These are phyloP conservation scores for Calcarius ornatus DNA, from an alignment of 2,113 vertebrate species.

Conservation along the genomic window DNA sequence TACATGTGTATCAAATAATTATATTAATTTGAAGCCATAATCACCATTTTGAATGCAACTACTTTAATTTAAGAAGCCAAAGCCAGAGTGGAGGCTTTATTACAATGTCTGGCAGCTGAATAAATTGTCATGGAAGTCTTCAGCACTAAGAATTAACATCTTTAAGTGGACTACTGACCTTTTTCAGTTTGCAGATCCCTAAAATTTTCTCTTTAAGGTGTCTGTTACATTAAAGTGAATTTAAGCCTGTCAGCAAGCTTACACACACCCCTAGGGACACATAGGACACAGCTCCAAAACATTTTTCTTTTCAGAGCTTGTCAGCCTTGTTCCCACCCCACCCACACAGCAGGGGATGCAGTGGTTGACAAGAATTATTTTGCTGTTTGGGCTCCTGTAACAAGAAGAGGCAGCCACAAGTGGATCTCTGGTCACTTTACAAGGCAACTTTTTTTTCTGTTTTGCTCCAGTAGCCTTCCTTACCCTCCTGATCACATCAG, in stretches of 20 bases:
- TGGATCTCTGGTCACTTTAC: background rate
- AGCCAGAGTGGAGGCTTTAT: background rate
- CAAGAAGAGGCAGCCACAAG: background rate
- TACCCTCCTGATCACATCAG: background rate
- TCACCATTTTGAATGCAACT: background rate
- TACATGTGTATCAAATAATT: background rate
- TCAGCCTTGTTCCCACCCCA: background rate
- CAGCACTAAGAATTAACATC: background rate
- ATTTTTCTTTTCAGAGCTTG: background rate
- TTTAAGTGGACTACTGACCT: background rate
- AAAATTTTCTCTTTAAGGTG: background rate
- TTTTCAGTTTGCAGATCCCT: background rate
- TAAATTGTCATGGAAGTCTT: background rate
- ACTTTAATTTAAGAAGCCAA: background rate
- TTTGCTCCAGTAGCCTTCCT: background rate
- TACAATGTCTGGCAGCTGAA: background rate
- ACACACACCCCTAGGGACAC: background rate
- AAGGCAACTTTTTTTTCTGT: background rate
- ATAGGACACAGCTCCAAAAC: background rate
- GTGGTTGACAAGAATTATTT: fast-evolving
- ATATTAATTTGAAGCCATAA: background rate
- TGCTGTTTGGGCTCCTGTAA: background rate
- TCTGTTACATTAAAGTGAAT: background rate
- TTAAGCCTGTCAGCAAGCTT: background rate
- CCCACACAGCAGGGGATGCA: background rate